Evolutionary conservation across 2,888 invertebrate genomes (phyloP), one percentile per base, ranked within the genome.

Genomic region (Cheilosia soror): DNA sequence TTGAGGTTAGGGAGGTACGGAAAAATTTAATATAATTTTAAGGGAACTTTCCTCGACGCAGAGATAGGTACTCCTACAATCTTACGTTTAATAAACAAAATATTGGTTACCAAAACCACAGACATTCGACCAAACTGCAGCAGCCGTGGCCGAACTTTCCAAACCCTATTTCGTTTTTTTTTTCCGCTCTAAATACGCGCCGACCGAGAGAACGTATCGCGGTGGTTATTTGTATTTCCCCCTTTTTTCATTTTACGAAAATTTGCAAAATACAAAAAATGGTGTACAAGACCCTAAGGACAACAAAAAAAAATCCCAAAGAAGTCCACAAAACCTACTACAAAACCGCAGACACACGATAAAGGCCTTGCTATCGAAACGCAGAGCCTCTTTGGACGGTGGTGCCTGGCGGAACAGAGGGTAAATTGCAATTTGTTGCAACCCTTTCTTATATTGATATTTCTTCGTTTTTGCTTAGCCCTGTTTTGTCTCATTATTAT

Each of bases 351-450:
- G 82, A 78, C 66, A 27, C 72, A 27, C 58, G 57, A 20, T n/a
- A 9, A 33, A 33, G 25, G 27, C 63, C 53, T 42, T 57, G 29
- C 15, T 49, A 42, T 20, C 68, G 44, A 72, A 60, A 13, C 11
- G 51, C 25, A 13, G 27, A 11, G 51, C 44, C 15, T n/a, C 44
- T 7, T 2, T 11, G 27, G 71, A 60, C 73, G 69, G 58, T 71
- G 69, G 58, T 71, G 60, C 71, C 37, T 81, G 49, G 20, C 37
- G 53, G 40, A 82, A 66, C 53, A 79, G 75, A 84, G 79, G 73
- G 73, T 77, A 69, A 84, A 84, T 68, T 84, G 79, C 79, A 79
- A 84, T 75, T 84, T 84, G 79, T 84, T 84, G 83, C 83, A 84
- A 84, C 83, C 83, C 83, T 73, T 77, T 60, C 68, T 62, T 62